Base-by-base conservation (phyloP, 1,140 invertebrate genomes). In the Drosophila azteca region DNA sequence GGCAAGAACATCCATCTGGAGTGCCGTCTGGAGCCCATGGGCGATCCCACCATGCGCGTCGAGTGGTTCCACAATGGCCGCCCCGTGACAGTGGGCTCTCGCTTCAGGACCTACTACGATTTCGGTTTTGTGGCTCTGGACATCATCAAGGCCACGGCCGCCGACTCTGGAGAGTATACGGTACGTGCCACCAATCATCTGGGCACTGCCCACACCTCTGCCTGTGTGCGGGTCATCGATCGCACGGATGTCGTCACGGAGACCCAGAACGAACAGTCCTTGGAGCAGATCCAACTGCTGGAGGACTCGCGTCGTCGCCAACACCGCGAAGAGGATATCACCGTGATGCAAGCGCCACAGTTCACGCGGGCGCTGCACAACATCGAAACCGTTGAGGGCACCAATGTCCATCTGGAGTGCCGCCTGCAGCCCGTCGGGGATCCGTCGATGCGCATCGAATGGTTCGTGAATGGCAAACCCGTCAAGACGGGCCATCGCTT, bases 21-120 rank as follows among this genome's bases (percentile, higher is more conserved):
- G 91, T 97, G 97, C 78, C 94, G 97, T 48, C 92, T 98, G 59
- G 97, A 98, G 91, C 97, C 97, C 1, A 97, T 97, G 95, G 96
- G 96, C 24, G 97, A 98, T 93, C 97, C 97, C n/a, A 97, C 97
- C 1, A 97, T 98, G 96, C 94, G 96, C 83, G 97, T 98, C 3
- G 97, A 98, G 93, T 99, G 97, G 97, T 98, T 96, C 93, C 96
- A 97, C 69, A 98, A 99, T 92, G 97, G 97, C 29, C 94, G 95
- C 78, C 95, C 96, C 8, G 94, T 98, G 0, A 97, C 96, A 7
- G 96, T 97, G 59, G 96, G 96, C 50, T 98, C 97, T 5, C 94
- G 97, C 82, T 98, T 98, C 92, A 95, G 96, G 88, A 98, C 97
- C n/a, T 98, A 98, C 81, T 97, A 97, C 76, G 97, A 98, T 81